These are phyloP conservation scores for Yoshiicerus persimilis DNA, from an alignment of 1,140 invertebrate species.

Conservation along the genomic window DNA sequence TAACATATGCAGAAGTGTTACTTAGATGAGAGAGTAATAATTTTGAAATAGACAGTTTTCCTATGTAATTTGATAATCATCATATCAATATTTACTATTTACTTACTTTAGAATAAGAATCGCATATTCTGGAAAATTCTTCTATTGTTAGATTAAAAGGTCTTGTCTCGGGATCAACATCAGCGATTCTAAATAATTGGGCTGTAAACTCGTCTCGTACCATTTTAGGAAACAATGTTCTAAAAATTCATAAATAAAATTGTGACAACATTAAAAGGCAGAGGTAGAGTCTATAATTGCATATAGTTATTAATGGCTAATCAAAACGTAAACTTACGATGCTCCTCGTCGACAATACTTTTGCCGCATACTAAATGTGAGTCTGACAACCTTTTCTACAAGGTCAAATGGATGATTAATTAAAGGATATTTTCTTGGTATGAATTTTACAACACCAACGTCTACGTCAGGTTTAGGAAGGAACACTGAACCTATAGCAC, in stretches of 20 bases:
- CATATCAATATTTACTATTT: too few species aligned
- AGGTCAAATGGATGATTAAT: conserved; percentile 79
- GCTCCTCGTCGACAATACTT: conserved; percentile 75
- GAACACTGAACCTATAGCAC: conserved; percentile 76
- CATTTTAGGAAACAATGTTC: conserved; percentile 75
- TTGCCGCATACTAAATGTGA: conserved; percentile 83
- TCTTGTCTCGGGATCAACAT: conserved; percentile 68
- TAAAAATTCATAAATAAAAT: conserved; percentile 43
- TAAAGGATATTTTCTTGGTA: conserved; percentile 73
- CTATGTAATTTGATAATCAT: too few species aligned
- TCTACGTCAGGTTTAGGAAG: conserved; percentile 93
- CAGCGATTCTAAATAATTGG: conserved; percentile 70
- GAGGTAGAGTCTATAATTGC: too few species aligned
- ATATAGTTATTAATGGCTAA: background rate
- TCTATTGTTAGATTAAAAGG: conserved; percentile 73
- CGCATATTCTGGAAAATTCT: conserved; percentile 75
- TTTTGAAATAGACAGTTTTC: too few species aligned
- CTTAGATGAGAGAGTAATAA: too few species aligned
- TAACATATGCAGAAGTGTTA: too few species aligned
- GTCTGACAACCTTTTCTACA: conserved; percentile 85
- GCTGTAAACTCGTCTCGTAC: conserved; percentile 65
- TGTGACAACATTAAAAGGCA: too few species aligned
- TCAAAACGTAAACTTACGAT: conserved; percentile 55
- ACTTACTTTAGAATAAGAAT: conserved; percentile 64
- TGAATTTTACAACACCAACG: conserved; percentile 88